Conservation (phyloP, 2,113 vertebrate genomes). For the Thamnaconus septentrionalis region DNA sequence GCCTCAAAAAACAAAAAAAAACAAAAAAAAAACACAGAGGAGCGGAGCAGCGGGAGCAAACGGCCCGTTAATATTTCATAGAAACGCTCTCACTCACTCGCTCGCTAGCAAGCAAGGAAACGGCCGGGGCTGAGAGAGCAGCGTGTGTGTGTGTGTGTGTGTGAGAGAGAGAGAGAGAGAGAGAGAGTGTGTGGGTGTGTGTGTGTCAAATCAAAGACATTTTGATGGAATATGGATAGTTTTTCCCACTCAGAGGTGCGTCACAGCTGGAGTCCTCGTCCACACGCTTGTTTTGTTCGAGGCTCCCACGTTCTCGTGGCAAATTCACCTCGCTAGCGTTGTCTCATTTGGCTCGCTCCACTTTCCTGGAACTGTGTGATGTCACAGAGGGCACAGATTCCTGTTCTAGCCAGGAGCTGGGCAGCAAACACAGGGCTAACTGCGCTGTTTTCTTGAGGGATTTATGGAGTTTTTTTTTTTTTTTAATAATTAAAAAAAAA, state of each 20-base stretch:
- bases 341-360: too few relatives aligned
- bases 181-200: slow-evolving; percentile 23
- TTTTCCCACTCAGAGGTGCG: slow-evolving; percentile 75
- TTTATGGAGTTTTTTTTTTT: too few relatives aligned
- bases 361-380: too few relatives aligned
- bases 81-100: slow-evolving; percentile 69
- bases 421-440: too few relatives aligned
- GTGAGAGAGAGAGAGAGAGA: slow-evolving; percentile 19
- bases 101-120: slow-evolving; percentile 51
- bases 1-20: slow-evolving; percentile 75
- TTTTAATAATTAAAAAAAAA: too few relatives aligned
- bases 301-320: too few relatives aligned
- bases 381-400: too few relatives aligned
- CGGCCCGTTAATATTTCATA: slow-evolving; percentile 78
- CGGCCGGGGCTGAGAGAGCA: slow-evolving; percentile 49
- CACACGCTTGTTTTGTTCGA: slow-evolving; percentile 16
- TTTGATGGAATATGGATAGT: slow-evolving; percentile 64
- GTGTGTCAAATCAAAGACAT: slow-evolving; percentile 62
- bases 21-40: slow-evolving; percentile 68
- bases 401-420: too few relatives aligned
- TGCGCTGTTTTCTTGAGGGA: too few relatives aligned
- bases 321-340: too few relatives aligned
- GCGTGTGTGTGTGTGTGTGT: slow-evolving; percentile 24
- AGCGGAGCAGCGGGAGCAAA: slow-evolving; percentile 74
- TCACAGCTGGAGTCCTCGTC: slow-evolving; percentile 24